Percentiles rank a stretch among this genome's conserved stretches.
These are phyloP conservation scores for Uropetala carovei DNA, from an alignment of 2,888 invertebrate species.

Conservation along the genomic window DNA sequence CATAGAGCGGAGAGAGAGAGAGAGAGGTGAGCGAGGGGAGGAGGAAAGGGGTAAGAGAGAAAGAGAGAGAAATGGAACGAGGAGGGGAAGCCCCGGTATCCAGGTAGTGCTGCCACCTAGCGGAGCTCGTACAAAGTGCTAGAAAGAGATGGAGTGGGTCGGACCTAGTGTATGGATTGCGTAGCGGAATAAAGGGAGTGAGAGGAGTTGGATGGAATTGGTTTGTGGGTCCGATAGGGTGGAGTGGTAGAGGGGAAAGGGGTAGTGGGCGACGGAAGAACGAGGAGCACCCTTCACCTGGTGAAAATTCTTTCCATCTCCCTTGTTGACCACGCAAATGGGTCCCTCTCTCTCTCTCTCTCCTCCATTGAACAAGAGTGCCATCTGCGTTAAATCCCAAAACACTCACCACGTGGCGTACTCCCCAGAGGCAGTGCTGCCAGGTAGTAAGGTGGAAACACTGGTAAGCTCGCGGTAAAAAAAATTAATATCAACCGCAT, in stretches of 20 bases:
- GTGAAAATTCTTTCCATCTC: background rate
- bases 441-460: slow-evolving; percentile 16
- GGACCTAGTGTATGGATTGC: background rate
- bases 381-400: slow-evolving; percentile 50
- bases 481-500: slow-evolving; percentile 11
- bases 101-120: slow-evolving; percentile 63
- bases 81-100: background rate
- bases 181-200: background rate
- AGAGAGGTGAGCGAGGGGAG: background rate
- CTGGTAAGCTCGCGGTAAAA: slow-evolving; percentile 29
- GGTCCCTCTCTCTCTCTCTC: background rate
- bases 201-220: background rate
- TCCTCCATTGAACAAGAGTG: background rate
- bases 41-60: background rate
- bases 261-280: background rate
- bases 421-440: slow-evolving; percentile 59
- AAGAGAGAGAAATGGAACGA: background rate
- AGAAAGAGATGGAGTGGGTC: background rate
- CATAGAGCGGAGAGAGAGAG: background rate
- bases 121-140: slow-evolving; percentile 33
- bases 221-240: background rate
- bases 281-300: background rate
- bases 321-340: background rate
- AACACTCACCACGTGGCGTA: slow-evolving; percentile 60
- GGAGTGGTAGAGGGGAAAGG: background rate